A percentile compares a stretch with the other conserved stretches of the same genome.
Conservation (phyloP, 1,140 invertebrate species). For the Drosophila nebulosa region DNA sequence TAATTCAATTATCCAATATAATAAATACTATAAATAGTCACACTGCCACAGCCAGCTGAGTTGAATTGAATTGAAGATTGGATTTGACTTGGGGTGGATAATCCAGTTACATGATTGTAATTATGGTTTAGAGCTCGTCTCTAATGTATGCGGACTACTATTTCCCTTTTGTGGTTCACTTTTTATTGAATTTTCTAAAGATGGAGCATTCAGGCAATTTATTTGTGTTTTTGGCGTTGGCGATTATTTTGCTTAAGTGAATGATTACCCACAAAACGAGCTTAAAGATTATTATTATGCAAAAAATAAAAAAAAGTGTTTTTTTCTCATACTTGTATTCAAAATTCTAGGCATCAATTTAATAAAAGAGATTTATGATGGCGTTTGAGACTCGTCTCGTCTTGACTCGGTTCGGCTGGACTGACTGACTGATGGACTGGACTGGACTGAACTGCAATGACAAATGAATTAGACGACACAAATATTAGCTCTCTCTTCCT, state of each 20-base stretch:
- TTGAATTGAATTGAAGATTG: not conserved
- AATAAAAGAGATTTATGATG: conserved; percentile 18
- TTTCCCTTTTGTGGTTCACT: not conserved
- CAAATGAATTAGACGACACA: conserved; percentile 31
- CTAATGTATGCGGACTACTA: conserved; percentile 3
- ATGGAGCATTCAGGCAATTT: conserved; percentile 44
- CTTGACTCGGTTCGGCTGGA: too few relatives aligned
- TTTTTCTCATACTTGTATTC: conserved; percentile 19
- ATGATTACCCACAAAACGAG: conserved; percentile 61
- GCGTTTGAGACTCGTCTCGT: not conserved
- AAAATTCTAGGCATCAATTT: conserved; percentile 10
- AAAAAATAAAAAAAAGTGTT: conserved; percentile 31
- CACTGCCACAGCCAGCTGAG: not conserved
- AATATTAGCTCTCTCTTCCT: not conserved
- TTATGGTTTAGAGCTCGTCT: conserved; percentile 2
- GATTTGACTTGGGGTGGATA: not conserved
- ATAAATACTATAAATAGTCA: not conserved
- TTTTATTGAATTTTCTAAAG: conserved; percentile 49
- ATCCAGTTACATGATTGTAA: not conserved
- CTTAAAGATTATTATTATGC: conserved; percentile 55
- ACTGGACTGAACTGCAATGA: not conserved
- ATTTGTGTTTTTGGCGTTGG: conserved; percentile 56
- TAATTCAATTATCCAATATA: conserved; percentile 15
- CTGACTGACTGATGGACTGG: not conserved
- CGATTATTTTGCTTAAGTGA: conserved; percentile 54